phyloP scores from a whole-genome alignment of 2,797 vertebrate species.

The Notoglanidium macrostoma region DNA sequence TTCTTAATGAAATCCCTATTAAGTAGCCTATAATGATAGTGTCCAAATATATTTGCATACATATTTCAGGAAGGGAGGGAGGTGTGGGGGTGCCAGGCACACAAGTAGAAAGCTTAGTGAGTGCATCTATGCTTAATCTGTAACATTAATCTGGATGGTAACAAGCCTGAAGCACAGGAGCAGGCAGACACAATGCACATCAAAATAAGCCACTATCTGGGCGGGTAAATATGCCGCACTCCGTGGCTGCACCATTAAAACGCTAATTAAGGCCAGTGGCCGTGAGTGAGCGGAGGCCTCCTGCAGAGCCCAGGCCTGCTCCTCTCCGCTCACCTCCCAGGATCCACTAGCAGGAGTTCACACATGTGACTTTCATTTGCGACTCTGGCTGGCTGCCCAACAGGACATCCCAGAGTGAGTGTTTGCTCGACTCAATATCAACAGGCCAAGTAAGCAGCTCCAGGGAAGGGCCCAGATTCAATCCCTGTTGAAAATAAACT shows the following conservation, averaged over 20 bases:
- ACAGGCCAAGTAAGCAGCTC: constrained; percentile 70
- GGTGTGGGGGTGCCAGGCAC: constrained; percentile 54
- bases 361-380: constrained; percentile 77
- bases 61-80: constrained; percentile 60
- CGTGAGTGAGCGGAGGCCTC: constrained; percentile 36
- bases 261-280: constrained; percentile 50
- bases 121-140: constrained; percentile 48
- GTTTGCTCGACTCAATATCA: constrained; percentile 78
- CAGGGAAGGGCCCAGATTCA: constrained; percentile 55
- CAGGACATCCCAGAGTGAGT: constrained; percentile 80
- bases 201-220: constrained; percentile 50
- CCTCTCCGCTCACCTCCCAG: constrained; percentile 22
- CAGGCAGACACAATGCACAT: constrained; percentile 47
- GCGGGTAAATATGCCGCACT: constrained; percentile 46
- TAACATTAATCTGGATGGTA: constrained; percentile 53
- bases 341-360: constrained; percentile 57
- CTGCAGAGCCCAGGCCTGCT: constrained; percentile 29
- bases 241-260: constrained; percentile 45
- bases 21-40: constrained; percentile 79
- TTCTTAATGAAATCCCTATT: constrained; percentile 81
- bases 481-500: constrained; percentile 78
- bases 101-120: constrained; percentile 50
- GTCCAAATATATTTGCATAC: constrained; percentile 81
- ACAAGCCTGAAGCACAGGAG: constrained; percentile 49
- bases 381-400: constrained; percentile 74